Evolutionary conservation across 1,140 invertebrate species (phyloP).

Genomic region (Holcopasites calliopsidis): DNA sequence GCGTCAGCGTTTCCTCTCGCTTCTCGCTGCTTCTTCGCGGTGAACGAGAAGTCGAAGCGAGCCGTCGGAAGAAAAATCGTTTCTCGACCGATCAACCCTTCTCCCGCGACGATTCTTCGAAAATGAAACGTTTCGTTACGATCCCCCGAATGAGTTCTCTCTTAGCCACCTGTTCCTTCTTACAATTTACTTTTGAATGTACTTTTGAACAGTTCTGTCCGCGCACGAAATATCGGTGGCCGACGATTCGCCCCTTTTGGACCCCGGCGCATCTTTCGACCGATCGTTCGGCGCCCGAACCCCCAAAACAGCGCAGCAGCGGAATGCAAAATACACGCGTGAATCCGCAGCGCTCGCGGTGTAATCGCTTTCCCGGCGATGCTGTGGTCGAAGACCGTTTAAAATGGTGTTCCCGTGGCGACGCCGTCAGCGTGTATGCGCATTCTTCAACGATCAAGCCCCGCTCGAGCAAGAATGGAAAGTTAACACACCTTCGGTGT

Average conservation of each 20-base stretch:
- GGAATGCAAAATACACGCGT: not conserved
- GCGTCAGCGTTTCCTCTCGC: constrained; percentile 23
- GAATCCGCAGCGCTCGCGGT: too few relatives aligned
- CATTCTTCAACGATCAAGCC: constrained; percentile 31
- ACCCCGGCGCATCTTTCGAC: too few relatives aligned
- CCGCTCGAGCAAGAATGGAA: constrained; percentile 20
- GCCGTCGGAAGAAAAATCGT: constrained; percentile 12
- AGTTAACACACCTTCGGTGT: constrained; percentile 39
- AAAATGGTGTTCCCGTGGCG: not conserved
- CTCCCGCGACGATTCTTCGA: not conserved
- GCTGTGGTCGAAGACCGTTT: too few relatives aligned
- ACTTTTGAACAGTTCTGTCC: too few relatives aligned
- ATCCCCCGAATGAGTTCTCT: too few relatives aligned
- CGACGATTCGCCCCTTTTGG: not conserved
- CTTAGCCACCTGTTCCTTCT: too few relatives aligned
- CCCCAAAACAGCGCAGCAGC: too few relatives aligned
- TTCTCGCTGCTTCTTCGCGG: constrained; percentile 34
- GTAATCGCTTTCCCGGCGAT: not conserved
- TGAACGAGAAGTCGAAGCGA: constrained; percentile 20
- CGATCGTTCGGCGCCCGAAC: not conserved
- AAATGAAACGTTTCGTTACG: too few relatives aligned
- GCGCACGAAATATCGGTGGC: too few relatives aligned
- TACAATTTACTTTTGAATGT: too few relatives aligned
- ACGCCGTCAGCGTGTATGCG: not conserved
- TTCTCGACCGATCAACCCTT: not conserved